These are phyloP conservation scores for Cotesia typhae DNA, from an alignment of 1,140 invertebrate species.

Conservation along the genomic window DNA sequence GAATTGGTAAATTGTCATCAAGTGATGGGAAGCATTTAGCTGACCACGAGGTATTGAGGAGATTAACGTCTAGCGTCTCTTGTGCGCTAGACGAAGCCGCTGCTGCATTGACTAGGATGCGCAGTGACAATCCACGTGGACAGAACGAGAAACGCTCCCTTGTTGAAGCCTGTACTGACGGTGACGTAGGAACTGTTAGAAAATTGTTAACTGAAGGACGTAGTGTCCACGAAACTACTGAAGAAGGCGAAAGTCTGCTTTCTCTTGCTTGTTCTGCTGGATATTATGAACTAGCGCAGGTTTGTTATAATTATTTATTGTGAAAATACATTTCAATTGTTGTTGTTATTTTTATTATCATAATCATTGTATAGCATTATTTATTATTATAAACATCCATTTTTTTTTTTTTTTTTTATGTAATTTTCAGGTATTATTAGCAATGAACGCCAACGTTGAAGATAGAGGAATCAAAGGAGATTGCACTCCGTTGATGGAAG, in stretches of 20 bases:
- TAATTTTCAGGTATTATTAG: conserved; percentile 80
- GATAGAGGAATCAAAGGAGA: conserved; percentile 94
- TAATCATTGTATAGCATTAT: not conserved
- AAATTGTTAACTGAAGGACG: conserved; percentile 90
- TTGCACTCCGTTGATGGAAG: conserved; percentile 97
- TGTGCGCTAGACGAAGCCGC: conserved; percentile 96
- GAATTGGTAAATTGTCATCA: conserved; percentile 75
- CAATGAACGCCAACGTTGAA: conserved; percentile 97
- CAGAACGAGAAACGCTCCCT: conserved; percentile 72
- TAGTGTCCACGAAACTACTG: conserved; percentile 90
- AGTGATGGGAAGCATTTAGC: conserved; percentile 82
- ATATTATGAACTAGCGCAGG: conserved; percentile 92
- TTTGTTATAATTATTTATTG: conserved; percentile 53
- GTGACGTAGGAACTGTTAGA: conserved; percentile 88
- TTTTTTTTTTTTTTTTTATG: conserved; percentile 7
- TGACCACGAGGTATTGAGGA: conserved; percentile 82
- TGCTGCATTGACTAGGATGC: conserved; percentile 92
- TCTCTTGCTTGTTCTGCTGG: conserved; percentile 93
- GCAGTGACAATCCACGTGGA: conserved; percentile 77
- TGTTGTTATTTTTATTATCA: not conserved
- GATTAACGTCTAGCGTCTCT: conserved; percentile 87
- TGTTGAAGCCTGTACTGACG: conserved; percentile 90
- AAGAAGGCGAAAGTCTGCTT: conserved; percentile 91
- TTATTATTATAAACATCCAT: not conserved
- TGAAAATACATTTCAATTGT: conserved; percentile 25